Conservation (phyloP, 2,888 invertebrate genomes). For the Iselma pallidipennis region DNA sequence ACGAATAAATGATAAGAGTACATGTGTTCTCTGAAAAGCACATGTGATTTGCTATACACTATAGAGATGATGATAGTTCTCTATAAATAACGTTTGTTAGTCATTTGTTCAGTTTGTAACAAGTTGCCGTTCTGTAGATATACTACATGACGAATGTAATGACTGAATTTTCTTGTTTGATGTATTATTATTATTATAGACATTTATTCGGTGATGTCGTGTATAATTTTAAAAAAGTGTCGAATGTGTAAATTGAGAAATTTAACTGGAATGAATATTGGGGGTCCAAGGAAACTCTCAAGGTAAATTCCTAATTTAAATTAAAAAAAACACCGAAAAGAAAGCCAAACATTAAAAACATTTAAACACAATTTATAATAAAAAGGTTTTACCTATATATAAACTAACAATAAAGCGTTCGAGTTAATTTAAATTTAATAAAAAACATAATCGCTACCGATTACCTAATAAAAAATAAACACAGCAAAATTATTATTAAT, state of each 20-base stretch:
- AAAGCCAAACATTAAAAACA: no score
- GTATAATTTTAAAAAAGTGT: neutral
- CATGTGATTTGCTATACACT: conserved; percentile 5
- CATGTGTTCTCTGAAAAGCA: neutral
- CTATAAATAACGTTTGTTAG: conserved; percentile 3
- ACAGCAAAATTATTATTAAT: neutral
- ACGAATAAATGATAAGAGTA: neutral
- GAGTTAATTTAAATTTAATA: no score
- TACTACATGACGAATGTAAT: neutral
- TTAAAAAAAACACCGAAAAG: neutral
- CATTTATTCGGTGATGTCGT: conserved; percentile 7
- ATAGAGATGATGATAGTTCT: conserved; percentile 1
- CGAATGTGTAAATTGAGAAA: conserved; percentile 1
- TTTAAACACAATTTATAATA: no score
- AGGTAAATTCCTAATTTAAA: neutral
- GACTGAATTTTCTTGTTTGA: neutral
- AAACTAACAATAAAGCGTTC: neutral
- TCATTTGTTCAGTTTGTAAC: conserved; percentile 1
- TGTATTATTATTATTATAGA: neutral
- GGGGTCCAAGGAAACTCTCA: neutral
- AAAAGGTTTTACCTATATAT: no score
- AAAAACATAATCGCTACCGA: no score
- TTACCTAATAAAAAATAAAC: no score
- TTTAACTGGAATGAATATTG: conserved; percentile 1
- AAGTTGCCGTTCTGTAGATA: conserved; percentile 4